Evolutionary conservation across 2,113 vertebrate species (phyloP).

Genomic region (Oenanthe oenanthe): DNA sequence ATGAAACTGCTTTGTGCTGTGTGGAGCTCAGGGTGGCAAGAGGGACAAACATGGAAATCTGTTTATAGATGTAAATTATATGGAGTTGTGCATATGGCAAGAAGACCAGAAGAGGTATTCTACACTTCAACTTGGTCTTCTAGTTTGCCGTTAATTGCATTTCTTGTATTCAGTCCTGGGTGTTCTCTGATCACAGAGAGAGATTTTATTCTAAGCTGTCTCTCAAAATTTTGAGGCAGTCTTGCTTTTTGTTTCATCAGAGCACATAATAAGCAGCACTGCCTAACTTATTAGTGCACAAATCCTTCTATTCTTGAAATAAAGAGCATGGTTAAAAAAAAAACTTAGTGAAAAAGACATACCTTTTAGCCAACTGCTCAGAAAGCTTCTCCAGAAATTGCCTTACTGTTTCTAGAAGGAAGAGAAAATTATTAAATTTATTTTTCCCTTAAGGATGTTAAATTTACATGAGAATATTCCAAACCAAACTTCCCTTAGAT

Average conservation of each 20-base stretch:
- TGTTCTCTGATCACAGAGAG: background rate
- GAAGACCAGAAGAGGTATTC: background rate
- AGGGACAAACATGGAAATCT: background rate
- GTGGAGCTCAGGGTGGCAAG: background rate
- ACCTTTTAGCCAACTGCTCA: conserved; percentile 89
- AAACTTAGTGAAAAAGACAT: background rate
- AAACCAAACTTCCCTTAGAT: background rate
- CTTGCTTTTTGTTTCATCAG: background rate
- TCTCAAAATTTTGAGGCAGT: background rate
- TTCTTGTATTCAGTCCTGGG: background rate
- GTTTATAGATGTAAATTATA: background rate
- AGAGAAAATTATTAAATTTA: background rate
- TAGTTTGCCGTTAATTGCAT: background rate
- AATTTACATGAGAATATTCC: background rate
- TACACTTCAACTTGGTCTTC: background rate
- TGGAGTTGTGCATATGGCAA: background rate
- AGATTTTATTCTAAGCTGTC: background rate
- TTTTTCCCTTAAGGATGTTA: background rate
- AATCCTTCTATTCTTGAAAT: background rate
- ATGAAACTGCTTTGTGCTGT: background rate
- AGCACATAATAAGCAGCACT: background rate
- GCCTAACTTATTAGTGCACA: background rate
- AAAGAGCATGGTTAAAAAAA: background rate
- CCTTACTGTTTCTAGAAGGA: conserved; percentile 87
- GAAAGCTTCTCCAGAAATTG: conserved; percentile 91